Conservation (phyloP, 2,797 vertebrate genomes). For the Enteromius fasciolatus region DNA sequence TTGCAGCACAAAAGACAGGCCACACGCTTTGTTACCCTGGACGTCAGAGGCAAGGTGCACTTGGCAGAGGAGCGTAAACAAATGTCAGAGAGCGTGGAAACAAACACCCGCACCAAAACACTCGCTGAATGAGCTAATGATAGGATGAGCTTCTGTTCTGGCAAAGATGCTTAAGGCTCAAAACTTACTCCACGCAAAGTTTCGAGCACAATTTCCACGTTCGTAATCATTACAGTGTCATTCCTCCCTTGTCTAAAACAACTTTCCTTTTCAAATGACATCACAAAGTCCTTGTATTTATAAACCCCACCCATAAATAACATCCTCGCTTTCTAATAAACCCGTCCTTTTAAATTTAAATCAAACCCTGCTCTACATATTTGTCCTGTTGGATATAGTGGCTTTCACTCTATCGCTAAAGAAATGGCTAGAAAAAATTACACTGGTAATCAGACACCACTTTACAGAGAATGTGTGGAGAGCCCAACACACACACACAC, state of each 20-base stretch:
- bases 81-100: conserved; percentile 56
- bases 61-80: conserved; percentile 62
- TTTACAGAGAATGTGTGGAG: too few species aligned
- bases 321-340: neutral
- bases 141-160: conserved; percentile 46
- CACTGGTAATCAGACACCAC: too few species aligned
- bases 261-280: neutral
- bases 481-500: too few species aligned
- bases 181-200: neutral
- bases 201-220: conserved; percentile 59
- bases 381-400: neutral
- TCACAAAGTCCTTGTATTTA: neutral
- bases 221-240: conserved; percentile 61
- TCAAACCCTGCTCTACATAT: neutral
- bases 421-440: too few species aligned
- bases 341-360: neutral
- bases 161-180: conserved; percentile 46
- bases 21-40: conserved; percentile 57
- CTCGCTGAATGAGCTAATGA: conserved; percentile 46
- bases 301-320: neutral
- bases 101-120: conserved; percentile 28
- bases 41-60: conserved; percentile 62
- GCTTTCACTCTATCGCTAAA: too few species aligned
- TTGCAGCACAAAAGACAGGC: conserved; percentile 41
- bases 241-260: conserved; percentile 42